Base-by-base conservation (phyloP, 92 coral and sea anemone genomes). In the Epizoanthus rinbou region DNA sequence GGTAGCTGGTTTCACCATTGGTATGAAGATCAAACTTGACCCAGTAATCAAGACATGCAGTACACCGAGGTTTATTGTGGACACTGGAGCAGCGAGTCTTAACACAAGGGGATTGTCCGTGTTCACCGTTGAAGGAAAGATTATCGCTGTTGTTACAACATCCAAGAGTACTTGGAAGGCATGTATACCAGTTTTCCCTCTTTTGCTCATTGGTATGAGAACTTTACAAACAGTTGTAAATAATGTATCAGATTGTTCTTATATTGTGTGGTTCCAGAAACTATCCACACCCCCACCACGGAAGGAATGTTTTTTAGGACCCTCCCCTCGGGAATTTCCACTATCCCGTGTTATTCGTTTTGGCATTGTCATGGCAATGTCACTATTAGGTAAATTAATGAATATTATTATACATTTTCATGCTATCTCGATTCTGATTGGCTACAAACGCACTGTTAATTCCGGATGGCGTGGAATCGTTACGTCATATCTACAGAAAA, bases 41-140 rank as follows among this genome's bases (percentile, higher is more conserved):
- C 80, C 80, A 18, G 76, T 84, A 5, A 67, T 88, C 0, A 85
- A 76, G 80, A 69, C 37, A 25, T 94, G 98, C 63, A 85, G 81
- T 41, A 80, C 85, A 14, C 93, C 95, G 25, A 87, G 93, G 35
- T 97, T 90, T 64, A 73, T 97, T 13, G 19, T 97, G 43, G 99
- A 97, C 79, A 94, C 99, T 57, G 99, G 98, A 1, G 88, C 96
- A 11, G 81, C 91, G 15, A 92, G 99, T 31, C 86, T 86, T 13
- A 88, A 85, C 64, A 81, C 93, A 1, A 84, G 89, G 19, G 99
- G 99, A 10, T 62, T 97, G 83, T 97, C 99, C 31, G 84, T 97
- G 66, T 94, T 81, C 79, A 87, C 90, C n/a, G 76, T 76, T 16
- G 86, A 89, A 17, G 90, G 88, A 39, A 79, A 69, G 68, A 60